Evolutionary conservation across 92 coral and sea anemone species (phyloP), one percentile per base, ranked within the genome.

Genomic region (Diadumene lineata): DNA sequence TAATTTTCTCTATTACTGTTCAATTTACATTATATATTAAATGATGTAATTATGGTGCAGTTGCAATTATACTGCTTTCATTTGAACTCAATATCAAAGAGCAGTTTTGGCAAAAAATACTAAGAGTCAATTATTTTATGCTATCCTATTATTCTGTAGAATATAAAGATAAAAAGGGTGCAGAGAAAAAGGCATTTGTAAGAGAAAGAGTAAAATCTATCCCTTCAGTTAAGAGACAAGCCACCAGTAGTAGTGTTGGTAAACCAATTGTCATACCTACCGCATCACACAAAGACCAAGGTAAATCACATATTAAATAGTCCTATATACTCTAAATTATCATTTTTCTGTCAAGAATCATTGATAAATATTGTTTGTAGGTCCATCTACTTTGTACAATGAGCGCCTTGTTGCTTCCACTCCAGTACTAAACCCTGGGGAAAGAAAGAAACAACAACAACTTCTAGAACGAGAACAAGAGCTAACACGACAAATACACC

Each of bases 321-420:
- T 38, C 13, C 48, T 13, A 4, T 38, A 38, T 4, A 38, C 48
- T 4, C 48, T 13, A 38, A 38, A 38, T 38, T 6, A 6, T 38
- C 13, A 38, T 38, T 6, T 6, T 13, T 38, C 7, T 38, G 13
- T 38, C 7, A 38, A 38, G 48, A 38, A 13, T 38, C 7, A 13
- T 38, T 38, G 48, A 38, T 58, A 58, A 13, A 62, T 27, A 13
- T 30, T 62, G 27, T 27, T 17, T 62, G 30, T 32, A 56, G 86
- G 60, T 0, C 75, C 80, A 46, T 23, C 75, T 76, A 82, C 67
- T 62, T 48, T 53, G 69, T 93, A 85, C 71, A 93, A 93, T 61
- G 97, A 93, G 21, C 92, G 97, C 16, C 81, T 94, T 19, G 93
- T 90, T 26, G 87, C 98, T 23, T 94, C 98, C n/a, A 94, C 98